Evolutionary conservation across 1,140 invertebrate species (phyloP), one percentile per base, ranked within the genome.

Genomic region (Drosophila mojavensis): DNA sequence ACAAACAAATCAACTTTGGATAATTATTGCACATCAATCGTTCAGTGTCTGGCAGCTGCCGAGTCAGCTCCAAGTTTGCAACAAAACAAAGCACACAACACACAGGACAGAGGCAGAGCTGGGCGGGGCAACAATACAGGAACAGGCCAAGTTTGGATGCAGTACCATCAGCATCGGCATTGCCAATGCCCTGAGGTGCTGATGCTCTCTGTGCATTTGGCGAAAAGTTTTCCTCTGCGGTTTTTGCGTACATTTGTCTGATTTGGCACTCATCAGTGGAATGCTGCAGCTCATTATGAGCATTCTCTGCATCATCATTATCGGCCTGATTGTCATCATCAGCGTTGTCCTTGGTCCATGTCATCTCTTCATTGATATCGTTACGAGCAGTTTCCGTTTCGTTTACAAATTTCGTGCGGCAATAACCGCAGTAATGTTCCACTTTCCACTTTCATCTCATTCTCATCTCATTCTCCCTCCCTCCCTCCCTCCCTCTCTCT

Each of bases 1-100:
- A 84, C 89, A 91, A 91, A 91, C 83, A 91, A 90, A 91, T 88
- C 88, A 91, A 91, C 88, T 91, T 91, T 88, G 83, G 89, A 91
- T 91, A 91, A 91, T 88, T 88, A 91, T 90, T 90, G 88, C 79
- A 88, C 81, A 91, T 91, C 89, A 89, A 84, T 91, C 83, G 81
- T 80, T 72, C 62, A 75, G 43, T 64, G 59, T 70, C 72, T 71
- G 66, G 59, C 72, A 75, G 60, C 45, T 59, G 64, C 69, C 48
- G 79, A 81, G 67, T 66, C 71, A 43, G 45, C 33, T 60, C 26
- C 28, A 66, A 76, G 55, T 84, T 55, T 64, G 24, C 60, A 60
- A 43, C 62, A 79, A 85, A 79, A 62, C 66, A 58, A 63, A 63
- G 53, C 50, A 62, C 36, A 70, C 56, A 69, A 24, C 20, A 74